These are phyloP conservation scores for Copidosoma floridanum DNA, from an alignment of 1,140 invertebrate genomes.

Conservation along the genomic window DNA sequence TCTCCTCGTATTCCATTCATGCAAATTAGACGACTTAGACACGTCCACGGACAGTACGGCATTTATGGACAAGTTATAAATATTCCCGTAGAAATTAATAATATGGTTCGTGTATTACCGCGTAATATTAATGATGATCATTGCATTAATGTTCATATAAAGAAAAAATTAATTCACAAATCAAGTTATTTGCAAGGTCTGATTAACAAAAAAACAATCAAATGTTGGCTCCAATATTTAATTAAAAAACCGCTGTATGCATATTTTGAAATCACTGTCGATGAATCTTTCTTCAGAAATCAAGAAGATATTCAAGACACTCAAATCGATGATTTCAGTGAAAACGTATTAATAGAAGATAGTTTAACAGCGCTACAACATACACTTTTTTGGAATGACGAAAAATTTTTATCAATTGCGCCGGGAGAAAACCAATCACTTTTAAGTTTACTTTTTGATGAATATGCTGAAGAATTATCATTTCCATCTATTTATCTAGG, in stretches of 20 bases:
- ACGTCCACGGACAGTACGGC: slow-evolving; percentile 37
- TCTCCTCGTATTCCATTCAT: slow-evolving; percentile 44
- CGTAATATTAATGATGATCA: slow-evolving; percentile 43
- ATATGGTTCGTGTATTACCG: slow-evolving; percentile 45
- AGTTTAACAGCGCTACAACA: slow-evolving; percentile 35
- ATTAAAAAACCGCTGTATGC: slow-evolving; percentile 25
- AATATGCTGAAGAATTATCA: slow-evolving; percentile 44
- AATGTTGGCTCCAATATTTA: slow-evolving; percentile 23
- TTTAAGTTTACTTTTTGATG: slow-evolving; percentile 33
- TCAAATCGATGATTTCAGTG: slow-evolving; percentile 28
- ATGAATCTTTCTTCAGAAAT: slow-evolving; percentile 24
- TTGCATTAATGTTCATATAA: slow-evolving; percentile 40
- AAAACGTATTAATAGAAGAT: slow-evolving; percentile 35
- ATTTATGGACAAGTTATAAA: slow-evolving; percentile 49
- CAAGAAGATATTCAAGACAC: background rate
- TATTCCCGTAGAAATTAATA: slow-evolving; percentile 43
- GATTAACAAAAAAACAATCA: slow-evolving; percentile 28
- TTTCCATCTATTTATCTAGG: slow-evolving; percentile 46
- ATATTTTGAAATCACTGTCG: slow-evolving; percentile 19
- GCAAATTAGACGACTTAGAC: slow-evolving; percentile 40
- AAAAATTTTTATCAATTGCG: slow-evolving; percentile 34
- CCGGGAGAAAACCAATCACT: slow-evolving; percentile 33
- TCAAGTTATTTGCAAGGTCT: slow-evolving; percentile 24
- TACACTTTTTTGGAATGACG: slow-evolving; percentile 40
- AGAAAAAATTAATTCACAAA: slow-evolving; percentile 38